A percentile compares a stretch with the other conserved stretches of the same genome.
phyloP scores from a whole-genome alignment of 2,888 invertebrate genomes.

The Leptinotarsa rubiginosa region DNA sequence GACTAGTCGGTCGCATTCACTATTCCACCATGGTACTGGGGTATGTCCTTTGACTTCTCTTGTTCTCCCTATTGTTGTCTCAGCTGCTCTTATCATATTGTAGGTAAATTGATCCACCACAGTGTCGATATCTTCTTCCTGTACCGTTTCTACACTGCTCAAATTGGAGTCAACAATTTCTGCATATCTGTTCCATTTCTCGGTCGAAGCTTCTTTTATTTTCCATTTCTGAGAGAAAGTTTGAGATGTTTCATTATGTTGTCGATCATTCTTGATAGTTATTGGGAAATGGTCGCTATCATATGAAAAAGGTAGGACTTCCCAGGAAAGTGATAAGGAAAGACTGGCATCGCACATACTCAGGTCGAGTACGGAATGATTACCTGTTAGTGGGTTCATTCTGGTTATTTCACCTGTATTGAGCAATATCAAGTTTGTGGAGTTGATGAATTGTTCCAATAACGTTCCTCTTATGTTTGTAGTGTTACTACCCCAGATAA shows the following conservation, averaged over 20 bases:
- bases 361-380: constrained; percentile 16
- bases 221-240: constrained; percentile 11
- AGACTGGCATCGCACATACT: constrained; percentile 14
- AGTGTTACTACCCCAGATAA: constrained; percentile 5
- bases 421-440: background rate
- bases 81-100: constrained; percentile 5
- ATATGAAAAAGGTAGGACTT: constrained; percentile 13
- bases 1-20: constrained; percentile 5
- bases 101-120: constrained; percentile 2
- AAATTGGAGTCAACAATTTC: constrained; percentile 2
- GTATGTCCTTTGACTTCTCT: constrained; percentile 4
- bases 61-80: constrained; percentile 10
- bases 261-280: constrained; percentile 4
- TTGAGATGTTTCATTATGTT: constrained; percentile 2
- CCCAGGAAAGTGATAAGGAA: constrained; percentile 3
- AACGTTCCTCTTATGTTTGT: constrained; percentile 8
- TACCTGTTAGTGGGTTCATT: constrained; percentile 7
- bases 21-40: constrained; percentile 17
- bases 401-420: constrained; percentile 13
- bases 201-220: background rate
- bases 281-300: constrained; percentile 21
- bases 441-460: constrained; percentile 10
- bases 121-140: constrained; percentile 15
- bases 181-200: constrained; percentile 10
- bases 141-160: background rate